These are phyloP conservation scores for Orthosia gothica DNA, from an alignment of 2,888 invertebrate genomes.

Conservation along the genomic window DNA sequence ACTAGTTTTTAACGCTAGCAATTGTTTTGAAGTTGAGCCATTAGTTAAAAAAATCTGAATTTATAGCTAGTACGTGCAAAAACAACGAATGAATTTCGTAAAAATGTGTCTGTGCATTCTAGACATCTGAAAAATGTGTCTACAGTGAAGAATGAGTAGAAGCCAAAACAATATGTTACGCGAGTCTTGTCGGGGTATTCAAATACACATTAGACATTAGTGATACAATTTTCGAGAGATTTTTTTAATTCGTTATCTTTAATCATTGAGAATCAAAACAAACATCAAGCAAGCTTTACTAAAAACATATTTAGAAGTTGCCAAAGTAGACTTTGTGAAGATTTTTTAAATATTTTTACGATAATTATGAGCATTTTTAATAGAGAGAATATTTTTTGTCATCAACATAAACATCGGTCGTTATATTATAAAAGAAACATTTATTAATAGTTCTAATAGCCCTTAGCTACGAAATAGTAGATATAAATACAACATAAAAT, in stretches of 20 bases:
- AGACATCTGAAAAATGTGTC: constrained; percentile 53
- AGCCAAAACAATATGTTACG: constrained; percentile 55
- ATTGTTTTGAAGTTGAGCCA: constrained; percentile 3
- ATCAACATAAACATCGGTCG: constrained; percentile 40
- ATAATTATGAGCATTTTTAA: constrained; percentile 27
- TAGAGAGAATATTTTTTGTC: constrained; percentile 42
- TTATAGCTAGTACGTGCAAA: constrained; percentile 42
- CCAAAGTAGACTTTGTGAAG: constrained; percentile 16
- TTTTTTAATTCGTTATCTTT: constrained; percentile 30
- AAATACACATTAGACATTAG: constrained; percentile 52
- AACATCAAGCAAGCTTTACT: constrained; percentile 15
- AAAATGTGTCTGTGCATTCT: constrained; percentile 56
- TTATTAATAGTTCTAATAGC: constrained; percentile 50
- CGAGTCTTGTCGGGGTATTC: constrained; percentile 42
- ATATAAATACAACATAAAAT: constrained; percentile 47
- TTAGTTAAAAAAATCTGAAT: constrained; percentile 35
- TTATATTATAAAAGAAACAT: constrained; percentile 47
- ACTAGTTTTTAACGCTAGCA: constrained; percentile 26
- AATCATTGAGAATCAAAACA: constrained; percentile 13
- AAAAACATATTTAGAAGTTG: not conserved
- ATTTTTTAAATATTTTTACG: constrained; percentile 27
- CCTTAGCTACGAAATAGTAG: constrained; percentile 43
- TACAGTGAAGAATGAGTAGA: constrained; percentile 43
- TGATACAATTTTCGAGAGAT: constrained; percentile 29
- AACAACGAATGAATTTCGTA: constrained; percentile 42